A percentile compares a stretch with the other conserved stretches of the same genome.
These are phyloP conservation scores for Rutilus rutilus DNA, from an alignment of 2,113 vertebrate genomes.

Conservation along the genomic window DNA sequence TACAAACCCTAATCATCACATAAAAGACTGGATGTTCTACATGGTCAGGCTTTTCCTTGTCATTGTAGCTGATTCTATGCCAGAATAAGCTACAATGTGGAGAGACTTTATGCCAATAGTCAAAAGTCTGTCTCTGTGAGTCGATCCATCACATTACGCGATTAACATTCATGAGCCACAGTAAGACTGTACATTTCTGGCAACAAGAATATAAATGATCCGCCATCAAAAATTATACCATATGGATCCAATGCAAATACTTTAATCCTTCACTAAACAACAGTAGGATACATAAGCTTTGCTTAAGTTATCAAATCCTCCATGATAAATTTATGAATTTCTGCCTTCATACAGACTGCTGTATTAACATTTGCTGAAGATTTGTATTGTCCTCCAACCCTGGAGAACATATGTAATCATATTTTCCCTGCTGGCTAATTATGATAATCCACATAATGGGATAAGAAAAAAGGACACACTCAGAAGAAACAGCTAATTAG, in stretches of 20 bases:
- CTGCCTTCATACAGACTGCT: not conserved
- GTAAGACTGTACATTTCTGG: not conserved
- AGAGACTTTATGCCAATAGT: not conserved
- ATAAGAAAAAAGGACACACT: not conserved
- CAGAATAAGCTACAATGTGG: not conserved
- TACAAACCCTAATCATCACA: not conserved
- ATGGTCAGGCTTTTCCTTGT: not conserved
- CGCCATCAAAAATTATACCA: not conserved
- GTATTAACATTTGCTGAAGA: slow-evolving; percentile 11
- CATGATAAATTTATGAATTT: slow-evolving; percentile 17
- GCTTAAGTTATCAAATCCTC: not conserved
- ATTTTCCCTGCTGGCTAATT: slow-evolving; percentile 1
- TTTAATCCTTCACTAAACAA: slow-evolving; percentile 11
- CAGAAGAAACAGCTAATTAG: slow-evolving; percentile 18
- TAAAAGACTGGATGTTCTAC: not conserved
- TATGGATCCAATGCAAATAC: not conserved
- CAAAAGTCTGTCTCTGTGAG: slow-evolving; percentile 14
- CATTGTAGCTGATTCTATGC: not conserved
- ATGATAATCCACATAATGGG: slow-evolving; percentile 1
- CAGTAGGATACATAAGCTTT: not conserved
- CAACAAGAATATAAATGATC: not conserved
- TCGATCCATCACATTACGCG: not conserved
- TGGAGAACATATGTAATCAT: slow-evolving; percentile 1
- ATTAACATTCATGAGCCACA: not conserved
- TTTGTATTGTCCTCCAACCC: not conserved